Conservation (phyloP, 1,140 invertebrate genomes). For the Drosophila setifemur region DNA sequence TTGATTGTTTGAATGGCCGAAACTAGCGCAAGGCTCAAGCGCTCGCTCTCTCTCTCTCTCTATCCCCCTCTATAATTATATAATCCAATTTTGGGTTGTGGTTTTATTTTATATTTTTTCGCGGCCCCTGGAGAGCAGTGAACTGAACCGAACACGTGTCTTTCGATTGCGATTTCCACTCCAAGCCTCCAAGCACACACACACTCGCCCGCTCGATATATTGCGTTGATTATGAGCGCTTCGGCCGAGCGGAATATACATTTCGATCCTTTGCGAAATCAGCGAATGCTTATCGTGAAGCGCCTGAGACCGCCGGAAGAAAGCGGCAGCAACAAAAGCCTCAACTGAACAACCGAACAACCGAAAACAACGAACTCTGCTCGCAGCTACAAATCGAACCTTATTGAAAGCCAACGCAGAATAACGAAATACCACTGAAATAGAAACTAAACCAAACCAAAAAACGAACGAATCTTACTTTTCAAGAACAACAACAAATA, state of each 20-base stretch:
- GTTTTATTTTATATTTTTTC: conserved; percentile 2
- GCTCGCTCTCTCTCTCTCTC: not conserved
- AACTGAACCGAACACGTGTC: conserved; percentile 30
- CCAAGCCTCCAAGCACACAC: conserved; percentile 6
- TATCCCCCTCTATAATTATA: conserved; percentile 13
- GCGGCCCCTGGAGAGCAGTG: not conserved
- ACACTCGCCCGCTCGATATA: conserved; percentile 4
- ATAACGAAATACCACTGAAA: conserved; percentile 28
- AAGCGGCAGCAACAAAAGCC: not conserved
- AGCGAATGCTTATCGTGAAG: conserved; percentile 60
- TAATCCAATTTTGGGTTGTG: conserved; percentile 4
- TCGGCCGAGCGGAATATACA: conserved; percentile 47
- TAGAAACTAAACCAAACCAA: conserved; percentile 20
- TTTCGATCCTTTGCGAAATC: conserved; percentile 74
- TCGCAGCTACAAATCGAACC: conserved; percentile 51
- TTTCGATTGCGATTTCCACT: conserved; percentile 14
- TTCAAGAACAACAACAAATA: conserved; percentile 18
- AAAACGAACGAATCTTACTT: conserved; percentile 72
- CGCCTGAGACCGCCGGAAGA: conserved; percentile 68
- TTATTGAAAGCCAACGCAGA: conserved; percentile 48
- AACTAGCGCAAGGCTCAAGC: conserved; percentile 63
- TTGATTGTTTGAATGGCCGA: conserved; percentile 37
- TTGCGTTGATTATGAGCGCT: conserved; percentile 65
- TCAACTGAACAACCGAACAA: conserved; percentile 11
- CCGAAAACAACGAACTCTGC: conserved; percentile 43